phyloP scores from a whole-genome alignment of 1,140 invertebrate genomes.

The Drosophila gunungcola region DNA sequence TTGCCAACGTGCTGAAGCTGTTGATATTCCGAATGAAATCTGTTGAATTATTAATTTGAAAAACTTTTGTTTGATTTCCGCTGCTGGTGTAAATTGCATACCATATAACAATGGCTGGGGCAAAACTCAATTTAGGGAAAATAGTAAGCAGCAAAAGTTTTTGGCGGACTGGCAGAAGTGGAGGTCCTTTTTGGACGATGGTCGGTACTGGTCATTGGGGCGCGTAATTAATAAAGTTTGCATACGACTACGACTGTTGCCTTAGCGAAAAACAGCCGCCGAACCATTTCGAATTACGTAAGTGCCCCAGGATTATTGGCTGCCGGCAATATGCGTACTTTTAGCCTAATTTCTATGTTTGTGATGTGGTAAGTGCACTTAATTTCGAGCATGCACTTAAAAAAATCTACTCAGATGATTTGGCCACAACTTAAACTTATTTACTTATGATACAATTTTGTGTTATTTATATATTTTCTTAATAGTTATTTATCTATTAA shows the following conservation, averaged over 20 bases:
- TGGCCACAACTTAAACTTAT: no score
- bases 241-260: conserved; percentile 49
- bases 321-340: conserved; percentile 13
- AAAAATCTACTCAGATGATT: not conserved
- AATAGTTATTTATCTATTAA: no score
- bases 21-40: conserved; percentile 36
- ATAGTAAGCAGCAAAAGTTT: conserved; percentile 62
- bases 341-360: conserved; percentile 30
- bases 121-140: conserved; percentile 24
- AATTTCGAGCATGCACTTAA: conserved; percentile 2
- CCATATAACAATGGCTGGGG: conserved; percentile 1
- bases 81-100: conserved; percentile 13
- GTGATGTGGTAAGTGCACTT: conserved; percentile 26
- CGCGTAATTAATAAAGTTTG: conserved; percentile 77
- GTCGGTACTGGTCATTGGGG: conserved; percentile 46
- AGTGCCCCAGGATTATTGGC: not conserved
- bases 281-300: conserved; percentile 15
- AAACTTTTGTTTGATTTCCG: conserved; percentile 51
- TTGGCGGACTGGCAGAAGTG: conserved; percentile 1
- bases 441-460: no score
- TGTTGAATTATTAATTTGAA: conserved; percentile 63
- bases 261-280: conserved; percentile 10
- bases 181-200: not conserved
- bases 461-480: no score
- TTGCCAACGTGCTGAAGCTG: conserved; percentile 7